These are phyloP conservation scores for Microtus oregoni DNA, from an alignment of 2,113 vertebrate species.

Conservation along the genomic window DNA sequence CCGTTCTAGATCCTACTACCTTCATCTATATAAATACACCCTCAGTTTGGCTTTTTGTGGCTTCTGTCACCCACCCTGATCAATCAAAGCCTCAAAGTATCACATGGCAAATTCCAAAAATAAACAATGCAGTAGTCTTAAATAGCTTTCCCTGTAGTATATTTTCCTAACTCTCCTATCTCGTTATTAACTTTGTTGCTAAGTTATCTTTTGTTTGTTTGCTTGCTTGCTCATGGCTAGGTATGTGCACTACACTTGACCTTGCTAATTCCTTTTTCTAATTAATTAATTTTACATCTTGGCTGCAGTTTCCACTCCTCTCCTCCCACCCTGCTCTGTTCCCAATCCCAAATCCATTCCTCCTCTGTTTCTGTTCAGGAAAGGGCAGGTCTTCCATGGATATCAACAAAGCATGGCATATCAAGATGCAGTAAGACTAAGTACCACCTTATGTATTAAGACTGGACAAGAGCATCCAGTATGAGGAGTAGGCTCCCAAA, in stretches of 20 bases:
- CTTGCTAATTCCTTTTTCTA: neutral
- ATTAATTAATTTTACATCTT: neutral
- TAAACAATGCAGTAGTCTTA: neutral
- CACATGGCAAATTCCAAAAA: neutral
- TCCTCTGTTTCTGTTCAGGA: neutral
- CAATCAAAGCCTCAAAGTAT: neutral
- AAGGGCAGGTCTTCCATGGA: neutral
- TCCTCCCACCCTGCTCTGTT: neutral
- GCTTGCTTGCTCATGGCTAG: neutral
- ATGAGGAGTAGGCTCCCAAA: neutral
- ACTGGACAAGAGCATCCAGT: neutral
- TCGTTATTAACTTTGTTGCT: neutral
- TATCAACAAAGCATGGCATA: neutral
- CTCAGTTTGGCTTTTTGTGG: neutral
- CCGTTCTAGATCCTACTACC: too few relatives aligned
- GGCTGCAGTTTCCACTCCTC: neutral
- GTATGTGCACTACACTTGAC: neutral
- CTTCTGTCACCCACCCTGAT: neutral
- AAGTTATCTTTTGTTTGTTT: neutral
- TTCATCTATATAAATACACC: neutral
- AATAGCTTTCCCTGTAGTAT: neutral
- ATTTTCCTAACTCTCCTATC: neutral
- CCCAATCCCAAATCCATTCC: neutral
- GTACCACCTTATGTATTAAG: neutral
- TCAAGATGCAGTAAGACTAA: neutral